Evolutionary conservation across 2,797 vertebrate species (phyloP), one percentile per base, ranked within the genome.

Genomic region (Sarcophilus harrisii): DNA sequence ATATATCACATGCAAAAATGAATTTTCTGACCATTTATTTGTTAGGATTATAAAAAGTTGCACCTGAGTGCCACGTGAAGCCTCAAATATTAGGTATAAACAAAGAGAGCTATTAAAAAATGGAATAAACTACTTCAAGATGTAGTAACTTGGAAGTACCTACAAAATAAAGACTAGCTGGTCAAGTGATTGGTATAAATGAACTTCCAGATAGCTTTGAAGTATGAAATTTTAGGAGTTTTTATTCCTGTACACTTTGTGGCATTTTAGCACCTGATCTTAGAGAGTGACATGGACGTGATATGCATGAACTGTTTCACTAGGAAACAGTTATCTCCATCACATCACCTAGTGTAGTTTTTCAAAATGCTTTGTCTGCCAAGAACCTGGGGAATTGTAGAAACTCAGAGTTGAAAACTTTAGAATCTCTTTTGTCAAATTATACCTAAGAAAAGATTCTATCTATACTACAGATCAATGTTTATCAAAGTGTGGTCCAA

Each of bases 21-120:
- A 93, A 66, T 29, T 97, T 96, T 95, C 30, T 55, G 60, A 92
- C 54, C 14, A 13, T n/a, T 93, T 14, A n/a, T 94, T 55, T 60
- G 91, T 27, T 90, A 60, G 57, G 1, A 28, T 45, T 21, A n/a
- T 62, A n/a, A 13, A 73, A 58, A 90, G 52, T 28, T 94, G 21
- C 90, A 45, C 32, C 29, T 1, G 29, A 94, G 29, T 9, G n/a
- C 92, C 90, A 92, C 62, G 32, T 62, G 59, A 58, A 90, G 73
- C 66, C 60, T 52, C 16, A n/a, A 27, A 52, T 14, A 27, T 58
- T 96, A 24, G 6, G 9, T 45, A 45, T 45, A 18, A 81, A 24
- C 24, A 73, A 66, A 4, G 5, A 81, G n/a, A 45, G 38, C n/a
- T 45, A 45, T 45, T 81, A n/a, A 45, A 81, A 24, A 45, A 81